Evolutionary conservation across 2,888 invertebrate genomes (phyloP), one percentile per base, ranked within the genome.

Genomic region (Osmoderma eremita): DNA sequence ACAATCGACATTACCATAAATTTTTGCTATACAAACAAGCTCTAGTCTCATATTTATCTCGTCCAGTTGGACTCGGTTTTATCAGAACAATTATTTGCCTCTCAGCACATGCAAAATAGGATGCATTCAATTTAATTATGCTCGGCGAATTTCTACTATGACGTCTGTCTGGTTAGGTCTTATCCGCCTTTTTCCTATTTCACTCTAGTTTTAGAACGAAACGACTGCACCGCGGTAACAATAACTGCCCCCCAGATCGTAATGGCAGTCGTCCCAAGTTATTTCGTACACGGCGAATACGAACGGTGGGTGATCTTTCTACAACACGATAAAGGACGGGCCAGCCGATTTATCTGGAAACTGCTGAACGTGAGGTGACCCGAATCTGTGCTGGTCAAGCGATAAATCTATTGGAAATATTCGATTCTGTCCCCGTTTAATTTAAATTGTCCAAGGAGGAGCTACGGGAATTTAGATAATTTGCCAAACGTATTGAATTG

Each of bases 291-390:
- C n/a, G 58, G 30, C 30, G 58, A 45, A 56, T 56, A 22, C 30
- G 58, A 61, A 15, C 58, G 45, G 58, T 61, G 30, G 45, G 58
- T 61, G 30, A 45, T 61, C 58, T 45, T 61, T 36, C 58, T 45
- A 30, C 65, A 67, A 67, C 69, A 67, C 48, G 69, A 67, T 67
- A 69, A 69, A 67, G 69, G 69, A 69, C 45, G 69, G 64, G 24
- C 69, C 51, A 64, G 36, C 61, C 67, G 64, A 67, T 67, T 69
- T 67, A 54, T 66, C 41, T 36, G 48, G 49, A 67, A 69, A 67
- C 56, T 69, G 63, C 69, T 63, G 69, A 69, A 68, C 61, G 66
- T 67, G 66, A 54, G 54, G 38, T 51, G 61, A 65, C 65, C 65
- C 51, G 61, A 48, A 48, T 61, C 58, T 61, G 30, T 45, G 18